Conservation (phyloP, 2,113 vertebrate genomes). For the Chionomys nivalis region DNA sequence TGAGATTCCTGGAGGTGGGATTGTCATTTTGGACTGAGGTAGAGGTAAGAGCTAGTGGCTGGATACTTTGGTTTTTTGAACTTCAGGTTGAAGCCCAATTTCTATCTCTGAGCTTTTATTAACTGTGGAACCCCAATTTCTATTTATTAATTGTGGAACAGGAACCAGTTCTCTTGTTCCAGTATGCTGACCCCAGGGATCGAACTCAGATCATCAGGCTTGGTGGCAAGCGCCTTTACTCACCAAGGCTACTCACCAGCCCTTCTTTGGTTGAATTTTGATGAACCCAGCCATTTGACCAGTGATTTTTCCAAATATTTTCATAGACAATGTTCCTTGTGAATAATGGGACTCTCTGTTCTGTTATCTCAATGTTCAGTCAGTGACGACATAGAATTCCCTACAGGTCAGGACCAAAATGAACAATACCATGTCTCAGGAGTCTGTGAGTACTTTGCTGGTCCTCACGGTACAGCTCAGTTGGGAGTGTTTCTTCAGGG, state of each 20-base stretch:
- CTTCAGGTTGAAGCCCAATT: too few relatives aligned
- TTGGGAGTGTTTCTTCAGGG: too few relatives aligned
- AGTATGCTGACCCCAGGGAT: background rate
- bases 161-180: too few relatives aligned
- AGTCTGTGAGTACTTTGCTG: background rate
- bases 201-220: background rate
- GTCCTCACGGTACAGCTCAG: background rate
- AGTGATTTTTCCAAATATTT: background rate
- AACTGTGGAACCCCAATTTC: too few relatives aligned
- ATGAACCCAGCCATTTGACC: background rate
- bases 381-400: background rate
- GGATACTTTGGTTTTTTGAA: too few relatives aligned
- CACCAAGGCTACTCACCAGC: background rate
- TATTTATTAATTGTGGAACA: too few relatives aligned
- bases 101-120: too few relatives aligned
- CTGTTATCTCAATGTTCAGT: background rate
- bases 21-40: too few relatives aligned
- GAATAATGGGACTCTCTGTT: background rate
- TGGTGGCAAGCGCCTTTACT: background rate
- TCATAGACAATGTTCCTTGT: background rate
- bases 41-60: too few relatives aligned
- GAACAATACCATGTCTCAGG: background rate
- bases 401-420: background rate
- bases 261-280: background rate
- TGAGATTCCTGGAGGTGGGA: too few relatives aligned